Conservation (phyloP, 2,888 invertebrate species). For the Cotesia congregata region DNA sequence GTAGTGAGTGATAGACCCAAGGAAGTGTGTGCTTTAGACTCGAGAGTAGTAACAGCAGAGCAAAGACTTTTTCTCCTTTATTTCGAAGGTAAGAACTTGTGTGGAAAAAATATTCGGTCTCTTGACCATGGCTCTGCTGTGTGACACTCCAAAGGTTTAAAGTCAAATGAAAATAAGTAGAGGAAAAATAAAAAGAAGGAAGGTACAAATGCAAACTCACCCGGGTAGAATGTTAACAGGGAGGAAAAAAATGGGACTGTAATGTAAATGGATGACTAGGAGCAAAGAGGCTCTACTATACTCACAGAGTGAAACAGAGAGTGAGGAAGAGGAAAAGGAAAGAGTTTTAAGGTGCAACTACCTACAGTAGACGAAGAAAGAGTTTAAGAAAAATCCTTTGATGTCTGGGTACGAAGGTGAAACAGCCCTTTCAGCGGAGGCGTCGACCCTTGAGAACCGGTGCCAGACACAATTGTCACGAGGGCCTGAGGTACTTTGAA, state of each 20-base stretch:
- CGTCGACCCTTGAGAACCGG: slow-evolving; percentile 63
- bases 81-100: not conserved
- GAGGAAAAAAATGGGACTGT: slow-evolving; percentile 41
- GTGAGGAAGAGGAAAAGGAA: slow-evolving; percentile 39
- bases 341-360: slow-evolving; percentile 14
- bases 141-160: slow-evolving; percentile 4
- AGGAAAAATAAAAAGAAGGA: no score
- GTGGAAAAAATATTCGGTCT: slow-evolving; percentile 11
- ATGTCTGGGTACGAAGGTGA: slow-evolving; percentile 39
- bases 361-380: not conserved
- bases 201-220: slow-evolving; percentile 21
- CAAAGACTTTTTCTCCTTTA: slow-evolving; percentile 5
- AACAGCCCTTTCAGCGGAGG: slow-evolving; percentile 61
- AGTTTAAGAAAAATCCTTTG: slow-evolving; percentile 38
- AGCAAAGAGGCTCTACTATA: slow-evolving; percentile 25
- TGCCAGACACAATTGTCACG: slow-evolving; percentile 67
- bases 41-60: not conserved
- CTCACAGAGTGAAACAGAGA: slow-evolving; percentile 26
- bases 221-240: slow-evolving; percentile 48
- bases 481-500: slow-evolving; percentile 48
- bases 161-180: not conserved
- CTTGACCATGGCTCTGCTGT: slow-evolving; percentile 21
- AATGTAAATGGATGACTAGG: slow-evolving; percentile 30
- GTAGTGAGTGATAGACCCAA: slow-evolving; percentile 15
- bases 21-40: slow-evolving; percentile 22